These are phyloP conservation scores for Resseliella maxima DNA, from an alignment of 2,888 invertebrate species.

Conservation along the genomic window DNA sequence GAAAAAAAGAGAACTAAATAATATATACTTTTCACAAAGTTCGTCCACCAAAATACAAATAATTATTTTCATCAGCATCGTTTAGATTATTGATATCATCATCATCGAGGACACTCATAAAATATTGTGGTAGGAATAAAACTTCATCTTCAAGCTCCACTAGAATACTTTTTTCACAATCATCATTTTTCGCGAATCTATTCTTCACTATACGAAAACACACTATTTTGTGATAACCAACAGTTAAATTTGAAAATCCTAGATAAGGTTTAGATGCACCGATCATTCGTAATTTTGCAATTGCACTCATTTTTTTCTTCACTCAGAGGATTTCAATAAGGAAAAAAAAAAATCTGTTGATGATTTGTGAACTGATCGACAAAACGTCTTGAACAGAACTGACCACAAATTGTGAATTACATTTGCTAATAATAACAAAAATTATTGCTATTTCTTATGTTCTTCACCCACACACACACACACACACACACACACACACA, in stretches of 20 bases:
- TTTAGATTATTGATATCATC: background rate
- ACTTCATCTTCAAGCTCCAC: constrained; percentile 4
- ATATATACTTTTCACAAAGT: background rate
- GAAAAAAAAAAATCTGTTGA: too few relatives aligned
- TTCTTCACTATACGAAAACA: background rate
- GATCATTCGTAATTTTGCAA: background rate
- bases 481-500: too few relatives aligned
- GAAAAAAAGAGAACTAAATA: background rate
- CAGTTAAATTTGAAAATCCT: background rate
- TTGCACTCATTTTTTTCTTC: background rate
- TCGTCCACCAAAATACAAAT: constrained; percentile 10
- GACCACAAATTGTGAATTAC: too few relatives aligned
- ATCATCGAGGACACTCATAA: background rate
- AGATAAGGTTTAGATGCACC: background rate
- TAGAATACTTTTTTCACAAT: background rate
- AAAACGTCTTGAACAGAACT: too few relatives aligned
- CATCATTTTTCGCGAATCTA: background rate
- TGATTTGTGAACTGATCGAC: too few relatives aligned
- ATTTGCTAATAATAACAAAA: too few relatives aligned
- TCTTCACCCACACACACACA: too few relatives aligned
- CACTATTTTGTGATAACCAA: background rate
- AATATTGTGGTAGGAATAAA: background rate
- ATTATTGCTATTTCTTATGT: too few relatives aligned
- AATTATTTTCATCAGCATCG: background rate
- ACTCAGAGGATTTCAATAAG: too few relatives aligned